A percentile compares a stretch with the other conserved stretches of the same genome.
phyloP scores from a whole-genome alignment of 2,113 vertebrate genomes.

The Coturnix japonica region DNA sequence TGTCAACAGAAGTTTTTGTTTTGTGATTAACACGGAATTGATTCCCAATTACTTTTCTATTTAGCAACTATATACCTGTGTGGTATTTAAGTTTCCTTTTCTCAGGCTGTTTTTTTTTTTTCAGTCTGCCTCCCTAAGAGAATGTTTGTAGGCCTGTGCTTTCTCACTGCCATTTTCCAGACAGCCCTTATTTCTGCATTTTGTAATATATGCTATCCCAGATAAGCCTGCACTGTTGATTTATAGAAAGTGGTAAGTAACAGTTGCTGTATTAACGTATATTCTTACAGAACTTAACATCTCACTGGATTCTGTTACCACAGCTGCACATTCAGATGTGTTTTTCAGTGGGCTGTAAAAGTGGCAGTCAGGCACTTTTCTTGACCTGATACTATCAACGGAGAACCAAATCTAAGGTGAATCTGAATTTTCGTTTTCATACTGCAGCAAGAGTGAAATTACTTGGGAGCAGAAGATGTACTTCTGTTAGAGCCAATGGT shows the following conservation, averaged over 20 bases:
- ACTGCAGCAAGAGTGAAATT: not conserved
- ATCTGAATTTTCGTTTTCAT: slow-evolving; percentile 24
- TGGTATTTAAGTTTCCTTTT: not conserved
- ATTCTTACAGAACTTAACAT: not conserved
- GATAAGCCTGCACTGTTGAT: not conserved
- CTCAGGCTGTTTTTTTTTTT: not conserved
- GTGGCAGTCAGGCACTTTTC: not conserved
- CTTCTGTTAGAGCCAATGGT: not conserved
- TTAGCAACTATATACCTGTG: not conserved
- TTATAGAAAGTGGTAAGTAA: not conserved
- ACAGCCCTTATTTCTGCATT: not conserved
- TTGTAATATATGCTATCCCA: not conserved
- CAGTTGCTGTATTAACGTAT: not conserved
- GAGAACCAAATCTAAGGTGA: not conserved
- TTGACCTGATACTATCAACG: not conserved
- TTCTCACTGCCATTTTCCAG: not conserved
- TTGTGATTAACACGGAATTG: too few relatives aligned
- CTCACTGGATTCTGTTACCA: not conserved
- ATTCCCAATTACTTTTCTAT: slow-evolving; percentile 8
- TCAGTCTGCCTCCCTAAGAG: not conserved
- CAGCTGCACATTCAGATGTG: fast-evolving
- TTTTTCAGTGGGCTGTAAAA: not conserved
- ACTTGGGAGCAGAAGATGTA: not conserved
- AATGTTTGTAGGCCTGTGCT: not conserved
- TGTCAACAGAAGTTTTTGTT: not conserved